Base-by-base conservation (phyloP, 2,113 vertebrate species). In the Romanogobio albipinnatus region DNA sequence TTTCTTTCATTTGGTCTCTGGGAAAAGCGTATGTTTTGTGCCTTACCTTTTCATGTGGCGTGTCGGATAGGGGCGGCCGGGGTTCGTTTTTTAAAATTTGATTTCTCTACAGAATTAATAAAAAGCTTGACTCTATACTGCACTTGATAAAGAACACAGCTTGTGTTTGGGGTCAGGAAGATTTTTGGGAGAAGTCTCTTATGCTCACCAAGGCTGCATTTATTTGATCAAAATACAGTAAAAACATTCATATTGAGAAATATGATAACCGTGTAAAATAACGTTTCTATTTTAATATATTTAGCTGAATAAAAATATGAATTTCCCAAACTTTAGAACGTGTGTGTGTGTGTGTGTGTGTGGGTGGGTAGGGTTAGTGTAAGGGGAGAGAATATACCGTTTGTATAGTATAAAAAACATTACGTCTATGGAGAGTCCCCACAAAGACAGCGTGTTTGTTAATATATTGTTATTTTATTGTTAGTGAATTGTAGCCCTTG, bases 1-100 rank as follows among this genome's bases (percentile, higher is more conserved):
- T 75, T 75, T 9, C n/a, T 75, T 75, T 45, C 24, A 26, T 26
- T 75, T 29, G 73, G 45, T 75, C 9, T 71, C 4, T 71, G 68
- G 68, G 68, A 71, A n/a, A 45, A 36, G 19, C 36, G 19, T 71
- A 43, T 56, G n/a, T 22, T 70, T 70, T 24, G 9, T 11, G 24
- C 1, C 22, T 39, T 19, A 22, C 8, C 66, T 15, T 10, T 70
- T n/a, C 3, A 43, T 43, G 4, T 11, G 33, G 62, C 1, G 62
- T 64, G 26, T 66, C 14, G 13, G 6, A 33, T 33, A 33, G n/a
- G n/a, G 61, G 5, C 13, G 5, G 1, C 13, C 26, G 1, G 11
- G 13, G 24, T 11, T 29, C 10, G 3, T 64, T 64, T 29, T 3
- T 64, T 6, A 6, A 29, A 29, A 6, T 5, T 7, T 6, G 0